Base-by-base conservation (phyloP, 2,888 invertebrate genomes). In the Euzetes globulus region DNA sequence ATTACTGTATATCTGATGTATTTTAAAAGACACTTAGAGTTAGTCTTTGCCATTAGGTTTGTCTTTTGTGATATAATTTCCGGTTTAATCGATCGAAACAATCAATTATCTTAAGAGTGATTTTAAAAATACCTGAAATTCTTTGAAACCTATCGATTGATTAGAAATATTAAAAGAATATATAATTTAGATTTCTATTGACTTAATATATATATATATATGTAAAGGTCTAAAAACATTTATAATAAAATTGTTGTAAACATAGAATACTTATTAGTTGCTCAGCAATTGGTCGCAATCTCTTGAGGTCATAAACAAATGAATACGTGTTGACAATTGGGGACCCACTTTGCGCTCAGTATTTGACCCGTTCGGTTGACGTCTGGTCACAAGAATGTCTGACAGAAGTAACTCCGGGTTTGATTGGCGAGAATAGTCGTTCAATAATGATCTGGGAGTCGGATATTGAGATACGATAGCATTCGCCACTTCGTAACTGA, bases 381-480 rank as follows among this genome's bases (percentile, higher is more conserved):
- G 68, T 68, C 68, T 68, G 22, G 68, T 1, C n/a, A 68, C 41
- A 19, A 68, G 22, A 3, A 68, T 41, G 45, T 68, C 41, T 6
- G 68, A n/a, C 15, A 68, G 22, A 17, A 68, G 33, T 19, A 68
- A 13, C 15, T 68, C 19, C 11, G 68, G 41, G 3, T 68, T 19
- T 11, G 41, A 22, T 1, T 41, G n/a, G 5, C 19, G 11, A 17
- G 19, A n/a, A 41, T 68, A 65, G 22, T 17, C 22, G 15, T 73
- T n/a, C 15, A 73, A 73, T 47, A 73, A 25, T 29, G 65, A 33
- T n/a, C 17, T n/a, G 7, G 73, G 73, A 9, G 47, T 63, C 41
- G 65, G 63, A 45, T 65, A 73, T 65, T 65, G 17, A 13, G 25
- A 27, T 2, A 29, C 73, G 63, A 73, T 73, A 9, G 58, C 50